These are phyloP conservation scores for Heliconius hermathena DNA, from an alignment of 1,140 invertebrate genomes.

Conservation along the genomic window DNA sequence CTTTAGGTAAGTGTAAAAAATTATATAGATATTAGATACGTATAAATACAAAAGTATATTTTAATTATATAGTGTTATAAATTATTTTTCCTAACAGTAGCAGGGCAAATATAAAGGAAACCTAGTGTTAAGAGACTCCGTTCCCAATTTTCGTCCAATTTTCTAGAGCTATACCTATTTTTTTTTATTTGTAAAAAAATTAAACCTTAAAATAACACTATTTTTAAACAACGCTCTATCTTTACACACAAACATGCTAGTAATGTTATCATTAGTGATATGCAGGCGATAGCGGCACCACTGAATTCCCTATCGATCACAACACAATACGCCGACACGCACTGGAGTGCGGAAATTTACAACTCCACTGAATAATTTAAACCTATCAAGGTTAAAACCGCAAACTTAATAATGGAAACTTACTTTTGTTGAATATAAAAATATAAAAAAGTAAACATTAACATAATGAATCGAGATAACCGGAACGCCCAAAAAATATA, in stretches of 20 bases:
- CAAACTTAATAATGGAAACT: not conserved
- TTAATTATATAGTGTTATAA: too few relatives aligned
- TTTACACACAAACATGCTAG: not conserved
- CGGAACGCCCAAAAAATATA: not conserved
- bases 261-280: not conserved
- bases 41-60: too few relatives aligned
- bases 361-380: not conserved
- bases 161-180: too few relatives aligned
- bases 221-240: not conserved
- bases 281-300: not conserved
- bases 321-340: not conserved
- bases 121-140: too few relatives aligned
- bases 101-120: too few relatives aligned
- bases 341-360: not conserved
- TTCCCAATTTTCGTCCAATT: too few relatives aligned
- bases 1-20: too few relatives aligned
- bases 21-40: too few relatives aligned
- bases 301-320: slow-evolving; percentile 10
- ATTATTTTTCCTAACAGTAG: too few relatives aligned
- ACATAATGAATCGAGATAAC: not conserved
- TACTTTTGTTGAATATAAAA: not conserved
- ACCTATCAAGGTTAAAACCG: not conserved
- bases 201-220: not conserved
- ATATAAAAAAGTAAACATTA: not conserved
- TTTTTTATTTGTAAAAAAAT: too few relatives aligned